Evolutionary conservation across 2,888 invertebrate species (phyloP).

Genomic region (Apamea crenata): DNA sequence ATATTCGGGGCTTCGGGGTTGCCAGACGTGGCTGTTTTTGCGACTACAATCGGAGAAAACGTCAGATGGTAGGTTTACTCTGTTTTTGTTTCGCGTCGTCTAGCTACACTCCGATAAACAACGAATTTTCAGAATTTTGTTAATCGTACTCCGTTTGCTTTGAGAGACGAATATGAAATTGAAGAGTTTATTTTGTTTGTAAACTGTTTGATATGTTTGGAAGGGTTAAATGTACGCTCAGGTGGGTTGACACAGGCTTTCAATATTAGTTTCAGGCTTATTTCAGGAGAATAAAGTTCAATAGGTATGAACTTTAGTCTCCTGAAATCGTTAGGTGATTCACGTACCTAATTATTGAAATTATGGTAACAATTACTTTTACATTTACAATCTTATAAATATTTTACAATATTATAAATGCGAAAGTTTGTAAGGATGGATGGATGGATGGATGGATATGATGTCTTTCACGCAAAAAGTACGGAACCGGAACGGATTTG

Average conservation of each 20-base stretch:
- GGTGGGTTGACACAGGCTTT: conserved; percentile 10
- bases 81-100: conserved; percentile 64
- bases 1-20: conserved; percentile 68
- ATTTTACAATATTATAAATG: too few relatives aligned
- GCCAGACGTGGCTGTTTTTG: conserved; percentile 71
- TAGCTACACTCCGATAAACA: conserved; percentile 65
- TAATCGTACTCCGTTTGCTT: conserved; percentile 50
- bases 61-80: conserved; percentile 59
- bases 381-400: too few relatives aligned
- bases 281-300: background rate
- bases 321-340: too few relatives aligned
- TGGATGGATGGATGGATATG: too few relatives aligned
- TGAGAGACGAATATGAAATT: conserved; percentile 39
- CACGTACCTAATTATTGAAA: background rate
- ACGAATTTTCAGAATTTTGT: conserved; percentile 39
- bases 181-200: conserved; percentile 40
- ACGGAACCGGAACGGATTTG: too few relatives aligned
- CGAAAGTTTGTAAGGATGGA: too few relatives aligned
- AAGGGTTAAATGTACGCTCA: conserved; percentile 25
- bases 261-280: conserved; percentile 19
- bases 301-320: too few relatives aligned
- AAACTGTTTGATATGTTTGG: conserved; percentile 37
- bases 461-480: too few relatives aligned
- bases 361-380: background rate
- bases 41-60: conserved; percentile 67